Conservation (phyloP, 2,888 invertebrate genomes). For the Nemurella pictetii region DNA sequence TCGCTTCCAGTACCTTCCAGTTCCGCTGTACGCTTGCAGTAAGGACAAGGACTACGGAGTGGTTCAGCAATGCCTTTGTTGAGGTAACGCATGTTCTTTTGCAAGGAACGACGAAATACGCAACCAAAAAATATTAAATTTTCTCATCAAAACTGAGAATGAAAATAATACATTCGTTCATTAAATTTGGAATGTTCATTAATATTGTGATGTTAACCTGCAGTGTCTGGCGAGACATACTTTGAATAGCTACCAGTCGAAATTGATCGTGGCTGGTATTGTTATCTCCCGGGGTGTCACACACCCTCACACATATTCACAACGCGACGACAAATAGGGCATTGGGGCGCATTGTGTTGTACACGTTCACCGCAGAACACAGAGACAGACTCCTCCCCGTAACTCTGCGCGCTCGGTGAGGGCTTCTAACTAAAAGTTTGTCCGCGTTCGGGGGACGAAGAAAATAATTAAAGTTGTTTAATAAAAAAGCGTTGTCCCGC, state of each 20-base stretch:
- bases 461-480: too few relatives aligned
- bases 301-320: too few relatives aligned
- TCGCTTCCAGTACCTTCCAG: too few relatives aligned
- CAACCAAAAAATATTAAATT: too few relatives aligned
- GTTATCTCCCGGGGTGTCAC: neutral
- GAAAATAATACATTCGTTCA: neutral
- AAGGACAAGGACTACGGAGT: too few relatives aligned
- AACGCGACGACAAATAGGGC: neutral
- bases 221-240: neutral
- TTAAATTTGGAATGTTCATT: neutral
- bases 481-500: too few relatives aligned
- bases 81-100: neutral
- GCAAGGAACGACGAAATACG: too few relatives aligned
- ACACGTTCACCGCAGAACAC: too few relatives aligned
- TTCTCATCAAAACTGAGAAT: too few relatives aligned
- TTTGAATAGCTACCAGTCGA: neutral
- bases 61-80: too few relatives aligned
- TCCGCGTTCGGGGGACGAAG: too few relatives aligned
- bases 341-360: neutral
- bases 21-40: neutral
- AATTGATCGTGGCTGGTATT: neutral
- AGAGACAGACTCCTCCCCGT: too few relatives aligned
- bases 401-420: neutral
- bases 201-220: neutral
- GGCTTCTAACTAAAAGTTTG: neutral